Base-by-base conservation (phyloP, 1,140 invertebrate genomes). In the Tribolium madens region DNA sequence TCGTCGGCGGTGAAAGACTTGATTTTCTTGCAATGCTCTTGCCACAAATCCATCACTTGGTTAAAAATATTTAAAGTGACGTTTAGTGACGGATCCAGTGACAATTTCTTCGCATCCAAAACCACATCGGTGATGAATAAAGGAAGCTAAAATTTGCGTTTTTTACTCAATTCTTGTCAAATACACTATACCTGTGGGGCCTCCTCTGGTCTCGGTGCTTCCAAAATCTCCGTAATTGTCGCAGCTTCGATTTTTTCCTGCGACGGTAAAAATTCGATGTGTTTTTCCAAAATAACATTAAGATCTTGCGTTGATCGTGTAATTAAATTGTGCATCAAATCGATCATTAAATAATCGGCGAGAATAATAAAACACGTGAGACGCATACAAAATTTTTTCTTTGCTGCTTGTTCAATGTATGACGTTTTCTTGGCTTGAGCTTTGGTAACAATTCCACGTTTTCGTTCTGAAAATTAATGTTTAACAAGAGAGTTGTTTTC, bases 381-480 rank as follows among this genome's bases (percentile, higher is more conserved):
- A 17, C 90, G 87, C 80, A 91, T 89, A 84, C 94, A 95, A 80
- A 93, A 92, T 69, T 91, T 89, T 75, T 92, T 88, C 82, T 96
- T 96, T 75, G 92, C 91, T 0, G 93, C 92, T 80, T 95, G 93
- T 80, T 96, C 92, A 26, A 93, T 94, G 81, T 95, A 96, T 15
- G 92, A 93, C 88, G 95, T 92, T 81, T 90, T 93, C 78, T 79
- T 80, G 15, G 88, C 88, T 1, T 87, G 86, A 31, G 88, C 86
- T 73, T 88, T 89, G 0, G 85, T 84, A 31, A 31, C 50, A 31
- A 33, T 3, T 6, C 46, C 18, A 31, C 81, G 88, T 75, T 72
- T 48, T 53, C n/a, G 10, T 9, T 42, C 9, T 48, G 14, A 50
- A 72, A 52, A 3, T 9, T n/a, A n/a, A n/a, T n/a, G n/a, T n/a